Percentiles rank a stretch among this genome's conserved stretches.
These are phyloP conservation scores for Etheostoma nigrum DNA, from an alignment of 2,797 vertebrate genomes.

Conservation along the genomic window DNA sequence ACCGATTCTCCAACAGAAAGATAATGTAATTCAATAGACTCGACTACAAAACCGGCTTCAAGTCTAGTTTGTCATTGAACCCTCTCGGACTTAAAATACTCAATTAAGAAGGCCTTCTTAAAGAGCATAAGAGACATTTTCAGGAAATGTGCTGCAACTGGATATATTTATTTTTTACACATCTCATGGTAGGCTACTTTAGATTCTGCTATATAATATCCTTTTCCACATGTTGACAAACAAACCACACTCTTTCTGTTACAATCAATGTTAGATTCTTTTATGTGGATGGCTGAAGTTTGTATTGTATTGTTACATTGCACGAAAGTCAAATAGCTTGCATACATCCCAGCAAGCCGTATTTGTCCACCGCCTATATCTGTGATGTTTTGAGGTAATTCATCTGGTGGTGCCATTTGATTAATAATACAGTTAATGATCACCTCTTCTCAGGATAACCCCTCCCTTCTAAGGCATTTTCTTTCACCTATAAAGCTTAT, in stretches of 20 bases:
- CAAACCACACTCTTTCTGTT: neutral
- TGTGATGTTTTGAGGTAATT: neutral
- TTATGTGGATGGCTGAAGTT: neutral
- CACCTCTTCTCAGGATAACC: neutral
- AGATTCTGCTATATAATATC: neutral
- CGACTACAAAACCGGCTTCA: neutral
- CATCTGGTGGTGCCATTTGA: neutral
- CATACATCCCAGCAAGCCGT: neutral
- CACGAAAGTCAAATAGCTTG: neutral
- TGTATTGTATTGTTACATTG: neutral
- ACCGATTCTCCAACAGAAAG: too few species aligned
- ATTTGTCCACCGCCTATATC: too few species aligned
- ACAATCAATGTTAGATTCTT: neutral
- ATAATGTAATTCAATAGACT: neutral
- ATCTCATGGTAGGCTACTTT: neutral
- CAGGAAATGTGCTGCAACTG: neutral
- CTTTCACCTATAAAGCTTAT: constrained; percentile 8
- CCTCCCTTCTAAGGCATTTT: neutral
- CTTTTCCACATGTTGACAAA: neutral
- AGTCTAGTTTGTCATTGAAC: neutral
- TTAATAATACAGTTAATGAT: neutral
- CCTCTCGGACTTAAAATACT: neutral
- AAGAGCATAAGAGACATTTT: neutral
- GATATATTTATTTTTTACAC: neutral
- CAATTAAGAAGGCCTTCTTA: neutral